Percentiles rank a stretch among this genome's conserved stretches.
phyloP scores from a whole-genome alignment of 2,888 invertebrate species.

The Tupiocoris notatus region DNA sequence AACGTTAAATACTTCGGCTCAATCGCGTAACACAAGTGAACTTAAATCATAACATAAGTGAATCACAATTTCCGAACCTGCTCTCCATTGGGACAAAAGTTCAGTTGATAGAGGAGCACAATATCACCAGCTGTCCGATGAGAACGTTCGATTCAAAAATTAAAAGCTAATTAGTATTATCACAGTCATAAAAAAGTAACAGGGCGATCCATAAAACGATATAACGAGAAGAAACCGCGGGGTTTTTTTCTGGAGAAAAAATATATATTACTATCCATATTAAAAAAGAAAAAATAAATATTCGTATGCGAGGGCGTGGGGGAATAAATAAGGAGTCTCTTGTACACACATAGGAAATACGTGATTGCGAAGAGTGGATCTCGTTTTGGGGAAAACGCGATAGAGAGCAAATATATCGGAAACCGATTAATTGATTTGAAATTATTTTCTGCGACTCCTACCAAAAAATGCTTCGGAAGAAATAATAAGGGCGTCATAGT shows the following conservation, averaged over 20 bases:
- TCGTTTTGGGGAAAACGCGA: too few species aligned
- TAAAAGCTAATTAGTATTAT: conserved; percentile 24
- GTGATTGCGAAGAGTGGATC: background rate
- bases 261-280: too few species aligned
- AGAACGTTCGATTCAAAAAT: background rate
- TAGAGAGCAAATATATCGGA: background rate
- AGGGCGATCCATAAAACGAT: background rate
- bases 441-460: too few species aligned
- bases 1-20: background rate
- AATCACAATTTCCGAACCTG: background rate
- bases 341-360: background rate
- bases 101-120: background rate
- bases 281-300: conserved; percentile 5
- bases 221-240: background rate
- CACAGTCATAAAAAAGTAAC: conserved; percentile 38
- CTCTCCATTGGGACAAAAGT: background rate
- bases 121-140: too few species aligned
- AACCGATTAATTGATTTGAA: background rate
- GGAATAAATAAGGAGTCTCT: background rate
- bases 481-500: too few species aligned
- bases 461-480: too few species aligned
- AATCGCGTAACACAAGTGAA: background rate
- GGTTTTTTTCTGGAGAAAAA: too few species aligned
- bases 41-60: background rate
- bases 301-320: background rate